Percentiles rank a stretch among this genome's conserved stretches.
These are phyloP conservation scores for Bombus ignitus DNA, from an alignment of 1,140 invertebrate species.

Conservation along the genomic window DNA sequence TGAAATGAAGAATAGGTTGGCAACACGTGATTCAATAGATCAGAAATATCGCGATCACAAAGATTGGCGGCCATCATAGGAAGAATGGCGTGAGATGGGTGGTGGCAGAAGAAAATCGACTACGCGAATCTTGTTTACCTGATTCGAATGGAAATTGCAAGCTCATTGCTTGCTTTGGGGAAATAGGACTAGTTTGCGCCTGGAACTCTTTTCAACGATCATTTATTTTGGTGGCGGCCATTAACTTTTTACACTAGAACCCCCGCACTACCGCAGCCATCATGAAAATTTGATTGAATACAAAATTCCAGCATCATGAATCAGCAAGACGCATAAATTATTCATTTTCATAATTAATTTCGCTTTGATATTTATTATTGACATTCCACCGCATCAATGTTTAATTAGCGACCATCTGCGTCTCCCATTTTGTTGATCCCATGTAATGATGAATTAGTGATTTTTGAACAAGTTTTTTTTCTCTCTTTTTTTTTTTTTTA, in stretches of 20 bases:
- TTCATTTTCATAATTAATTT: conserved; percentile 18
- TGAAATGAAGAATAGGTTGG: no score
- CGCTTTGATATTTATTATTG: not conserved
- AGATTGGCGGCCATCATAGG: no score
- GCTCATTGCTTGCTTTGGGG: not conserved
- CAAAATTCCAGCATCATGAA: not conserved
- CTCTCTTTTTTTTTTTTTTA: no score
- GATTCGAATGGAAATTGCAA: conserved; percentile 2
- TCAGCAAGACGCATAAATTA: not conserved
- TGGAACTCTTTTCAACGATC: not conserved
- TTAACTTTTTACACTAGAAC: not conserved
- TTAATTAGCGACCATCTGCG: not conserved
- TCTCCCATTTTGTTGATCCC: not conserved
- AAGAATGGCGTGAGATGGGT: not conserved
- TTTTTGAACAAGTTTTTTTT: no score
- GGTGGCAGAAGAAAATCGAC: not conserved
- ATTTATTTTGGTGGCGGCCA: not conserved
- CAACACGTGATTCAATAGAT: no score
- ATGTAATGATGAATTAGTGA: no score
- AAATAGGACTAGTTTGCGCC: not conserved
- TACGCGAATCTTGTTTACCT: not conserved
- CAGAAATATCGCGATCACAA: no score
- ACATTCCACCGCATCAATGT: not conserved
- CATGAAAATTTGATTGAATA: not conserved
- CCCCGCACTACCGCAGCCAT: accelerated